phyloP scores from a whole-genome alignment of 2,888 invertebrate species.

The Lamproptera curius region DNA sequence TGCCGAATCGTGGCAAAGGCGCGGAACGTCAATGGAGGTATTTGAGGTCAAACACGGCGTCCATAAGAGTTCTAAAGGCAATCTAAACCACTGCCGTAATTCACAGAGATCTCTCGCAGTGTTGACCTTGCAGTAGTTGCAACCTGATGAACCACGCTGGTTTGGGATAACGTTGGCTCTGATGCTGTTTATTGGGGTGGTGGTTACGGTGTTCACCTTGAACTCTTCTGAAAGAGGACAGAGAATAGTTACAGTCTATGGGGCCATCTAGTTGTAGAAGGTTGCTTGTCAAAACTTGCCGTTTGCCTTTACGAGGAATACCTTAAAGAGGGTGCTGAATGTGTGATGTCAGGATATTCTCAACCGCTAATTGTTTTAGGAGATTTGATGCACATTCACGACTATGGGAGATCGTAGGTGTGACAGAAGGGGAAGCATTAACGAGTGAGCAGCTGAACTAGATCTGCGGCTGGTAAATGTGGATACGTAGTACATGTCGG shows the following conservation, averaged over 20 bases:
- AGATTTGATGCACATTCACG: too few species aligned
- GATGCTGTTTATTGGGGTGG: conserved; percentile 16
- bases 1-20: background rate
- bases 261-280: background rate
- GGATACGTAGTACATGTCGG: too few species aligned
- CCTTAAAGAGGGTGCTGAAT: too few species aligned
- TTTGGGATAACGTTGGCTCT: conserved; percentile 13
- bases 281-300: too few species aligned
- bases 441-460: too few species aligned
- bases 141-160: conserved; percentile 24
- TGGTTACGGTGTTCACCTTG: background rate
- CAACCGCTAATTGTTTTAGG: too few species aligned
- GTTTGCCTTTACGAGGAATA: too few species aligned
- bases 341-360: too few species aligned
- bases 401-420: too few species aligned
- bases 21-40: background rate
- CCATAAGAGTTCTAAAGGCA: conserved; percentile 11
- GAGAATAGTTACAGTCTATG: background rate
- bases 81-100: conserved; percentile 5
- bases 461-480: too few species aligned
- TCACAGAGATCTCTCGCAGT: conserved; percentile 11
- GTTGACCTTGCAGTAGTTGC: conserved; percentile 21
- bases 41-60: background rate
- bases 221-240: background rate
- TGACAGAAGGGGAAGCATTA: too few species aligned